phyloP scores from a whole-genome alignment of 2,797 vertebrate genomes.

The Xenopus petersii region DNA sequence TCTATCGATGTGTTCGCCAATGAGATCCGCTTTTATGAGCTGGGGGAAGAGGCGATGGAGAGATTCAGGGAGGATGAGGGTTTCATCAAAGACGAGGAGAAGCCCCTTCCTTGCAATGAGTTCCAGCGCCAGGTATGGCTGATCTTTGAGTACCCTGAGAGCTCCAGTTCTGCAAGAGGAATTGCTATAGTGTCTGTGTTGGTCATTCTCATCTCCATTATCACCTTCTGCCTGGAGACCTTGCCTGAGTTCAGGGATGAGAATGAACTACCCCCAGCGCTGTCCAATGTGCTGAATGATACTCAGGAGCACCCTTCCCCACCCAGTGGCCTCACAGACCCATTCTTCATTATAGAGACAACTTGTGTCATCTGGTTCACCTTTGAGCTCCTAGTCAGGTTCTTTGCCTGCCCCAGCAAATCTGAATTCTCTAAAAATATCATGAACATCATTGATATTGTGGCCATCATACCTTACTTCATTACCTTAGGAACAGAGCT shows the following conservation, averaged over 20 bases:
- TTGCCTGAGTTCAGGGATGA: conserved; percentile 92
- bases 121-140: conserved; percentile 98
- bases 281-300: conserved; percentile 58
- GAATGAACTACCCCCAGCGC: conserved; percentile 71
- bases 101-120: conserved; percentile 81
- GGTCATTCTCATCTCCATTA: conserved; percentile 94
- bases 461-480: conserved; percentile 96
- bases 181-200: conserved; percentile 94
- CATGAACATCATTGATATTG: conserved; percentile 91
- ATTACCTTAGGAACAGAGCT: conserved; percentile 93
- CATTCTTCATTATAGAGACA: conserved; percentile 95
- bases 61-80: conserved; percentile 92
- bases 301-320: conserved; percentile 60
- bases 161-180: conserved; percentile 84
- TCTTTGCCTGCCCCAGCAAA: conserved; percentile 89
- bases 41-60: conserved; percentile 91
- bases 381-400: conserved; percentile 89
- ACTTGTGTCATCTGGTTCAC: conserved; percentile 97
- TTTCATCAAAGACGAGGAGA: conserved; percentile 88
- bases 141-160: conserved; percentile 94
- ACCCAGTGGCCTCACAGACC: conserved; percentile 77
- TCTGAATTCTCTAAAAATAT: conserved; percentile 83
- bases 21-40: conserved; percentile 92
- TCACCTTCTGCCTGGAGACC: conserved; percentile 96
- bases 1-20: conserved; percentile 91